phyloP scores from a whole-genome alignment of 23 tunicate genomes.

The Styela plicata region DNA sequence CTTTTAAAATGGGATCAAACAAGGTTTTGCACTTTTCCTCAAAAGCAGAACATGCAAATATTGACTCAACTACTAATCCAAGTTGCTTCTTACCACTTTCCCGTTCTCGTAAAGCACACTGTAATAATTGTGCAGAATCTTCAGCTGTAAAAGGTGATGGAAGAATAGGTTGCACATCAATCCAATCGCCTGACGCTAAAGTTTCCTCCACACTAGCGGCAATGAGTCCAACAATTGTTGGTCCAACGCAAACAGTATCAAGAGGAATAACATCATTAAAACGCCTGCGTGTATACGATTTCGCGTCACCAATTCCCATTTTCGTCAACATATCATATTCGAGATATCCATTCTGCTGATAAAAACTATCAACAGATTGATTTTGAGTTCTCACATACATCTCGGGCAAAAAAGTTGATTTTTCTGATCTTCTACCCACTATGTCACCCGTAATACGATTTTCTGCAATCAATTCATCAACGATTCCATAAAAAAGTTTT shows the following conservation, averaged over 20 bases:
- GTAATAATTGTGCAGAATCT: slow-evolving; percentile 49
- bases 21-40: slow-evolving; percentile 38
- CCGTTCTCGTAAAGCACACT: slow-evolving; percentile 22
- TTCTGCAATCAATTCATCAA: slow-evolving; percentile 59
- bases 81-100: slow-evolving; percentile 2
- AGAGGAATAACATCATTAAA: slow-evolving; percentile 34
- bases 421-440: slow-evolving; percentile 57
- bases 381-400: slow-evolving; percentile 69
- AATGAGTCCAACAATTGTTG: slow-evolving; percentile 38
- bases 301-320: slow-evolving; percentile 55
- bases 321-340: slow-evolving; percentile 66
- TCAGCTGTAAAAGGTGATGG: slow-evolving; percentile 63
- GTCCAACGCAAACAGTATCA: slow-evolving; percentile 70
- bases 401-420: slow-evolving; percentile 59
- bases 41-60: slow-evolving; percentile 38
- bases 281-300: slow-evolving; percentile 38
- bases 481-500: slow-evolving; percentile 41
- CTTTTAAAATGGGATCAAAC: slow-evolving; percentile 54
- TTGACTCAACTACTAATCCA: slow-evolving; percentile 41
- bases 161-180: slow-evolving; percentile 56
- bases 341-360: slow-evolving; percentile 60
- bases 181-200: slow-evolving; percentile 51
- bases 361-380: slow-evolving; percentile 71
- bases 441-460: slow-evolving; percentile 69
- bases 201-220: slow-evolving; percentile 58